Evolutionary conservation across 2,113 vertebrate species (phyloP), one percentile per base, ranked within the genome.

Genomic region (Scortum barcoo): DNA sequence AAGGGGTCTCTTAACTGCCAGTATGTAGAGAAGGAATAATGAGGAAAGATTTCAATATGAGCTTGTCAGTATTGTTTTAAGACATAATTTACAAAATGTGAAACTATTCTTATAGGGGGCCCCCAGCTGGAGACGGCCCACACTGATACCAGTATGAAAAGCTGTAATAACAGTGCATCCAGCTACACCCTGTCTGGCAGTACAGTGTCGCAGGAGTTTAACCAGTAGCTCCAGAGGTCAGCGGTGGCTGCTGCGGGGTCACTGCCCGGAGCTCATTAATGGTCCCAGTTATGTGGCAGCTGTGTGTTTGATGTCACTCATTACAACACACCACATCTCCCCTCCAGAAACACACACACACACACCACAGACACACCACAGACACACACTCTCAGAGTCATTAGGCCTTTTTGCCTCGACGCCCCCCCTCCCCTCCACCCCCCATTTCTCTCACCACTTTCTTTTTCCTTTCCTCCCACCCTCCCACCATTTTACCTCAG

Each of bases 261-360:
- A 92, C 78, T 79, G 90, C 91, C 66, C 76, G 11, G 68, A 71
- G 76, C 92, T 93, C 92, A 91, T 92, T 94, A 93, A 78, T 80
- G 88, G 65, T 72, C 77, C 85, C 77, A 85, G 85, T 88, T 91
- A 90, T 92, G 93, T 89, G 91, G 83, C 88, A 92, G 91, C 86
- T 92, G 91, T 86, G 83, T 86, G 86, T 93, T 93, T 91, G 90
- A 93, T 93, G 93, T 90, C 89, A 89, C 84, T 90, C 87, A 88
- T 89, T 90, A 88, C 63, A 17, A 57, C 60, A 72, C 53, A 77
- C 70, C 80, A 69, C 67, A 44, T 50, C 78, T 67, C 81, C 63
- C 44, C 57, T 48, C 44, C 53, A 38, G 48, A 80, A 24, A 86
- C 77, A 80, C 71, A 65, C 78, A 60, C 63, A 57, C 75, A 67